A percentile compares a stretch with the other conserved stretches of the same genome.
Conservation (phyloP, 2,797 vertebrate species). For the Eulemur rubriventer region DNA sequence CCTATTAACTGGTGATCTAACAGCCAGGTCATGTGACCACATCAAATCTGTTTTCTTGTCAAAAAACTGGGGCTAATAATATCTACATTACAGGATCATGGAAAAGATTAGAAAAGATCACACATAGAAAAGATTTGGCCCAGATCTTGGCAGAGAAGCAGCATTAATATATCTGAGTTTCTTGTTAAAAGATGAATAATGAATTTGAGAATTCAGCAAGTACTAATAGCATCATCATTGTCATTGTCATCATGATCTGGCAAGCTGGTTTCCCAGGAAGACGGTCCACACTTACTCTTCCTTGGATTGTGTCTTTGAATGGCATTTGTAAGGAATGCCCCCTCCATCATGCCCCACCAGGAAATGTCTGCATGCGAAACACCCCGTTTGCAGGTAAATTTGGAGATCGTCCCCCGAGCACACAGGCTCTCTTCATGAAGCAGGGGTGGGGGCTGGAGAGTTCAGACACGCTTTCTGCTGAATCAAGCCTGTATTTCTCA, state of each 20-base stretch:
- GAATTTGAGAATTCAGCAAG: conserved; percentile 19
- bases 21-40: not conserved
- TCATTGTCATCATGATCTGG: not conserved
- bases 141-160: not conserved
- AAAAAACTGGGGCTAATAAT: not conserved
- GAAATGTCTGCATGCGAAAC: not conserved
- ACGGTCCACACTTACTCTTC: not conserved
- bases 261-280: not conserved
- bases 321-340: not conserved
- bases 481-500: conserved; percentile 39
- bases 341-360: not conserved
- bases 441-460: not conserved
- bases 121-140: not conserved
- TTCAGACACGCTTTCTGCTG: not conserved
- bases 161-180: not conserved
- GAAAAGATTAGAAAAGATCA: not conserved
- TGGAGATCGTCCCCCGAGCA: not conserved
- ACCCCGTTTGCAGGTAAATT: not conserved
- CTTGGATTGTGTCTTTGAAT: not conserved
- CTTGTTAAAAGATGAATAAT: conserved; percentile 21
- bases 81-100: not conserved
- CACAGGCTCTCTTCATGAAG: not conserved
- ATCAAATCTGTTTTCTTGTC: not conserved
- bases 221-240: not conserved
- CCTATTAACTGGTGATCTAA: not conserved